phyloP scores from a whole-genome alignment of 2,888 invertebrate genomes.

The Oscheius myriophilus region DNA sequence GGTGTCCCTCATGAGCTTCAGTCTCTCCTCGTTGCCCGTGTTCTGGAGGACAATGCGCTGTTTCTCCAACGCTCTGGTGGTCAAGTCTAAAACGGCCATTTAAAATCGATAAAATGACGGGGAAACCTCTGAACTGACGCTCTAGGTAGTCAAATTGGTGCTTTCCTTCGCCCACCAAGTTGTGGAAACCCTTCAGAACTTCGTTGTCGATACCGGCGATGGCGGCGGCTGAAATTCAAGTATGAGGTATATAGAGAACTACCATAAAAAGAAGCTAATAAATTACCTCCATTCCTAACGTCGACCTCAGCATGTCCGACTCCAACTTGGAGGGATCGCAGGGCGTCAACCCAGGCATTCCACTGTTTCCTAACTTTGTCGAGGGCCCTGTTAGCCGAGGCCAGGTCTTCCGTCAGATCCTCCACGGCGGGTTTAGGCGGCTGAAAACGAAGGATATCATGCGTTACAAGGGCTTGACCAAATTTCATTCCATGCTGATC shows the following conservation, averaged over 20 bases:
- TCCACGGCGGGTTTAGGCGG: constrained; percentile 4
- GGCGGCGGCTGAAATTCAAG: background rate
- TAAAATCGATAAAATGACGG: background rate
- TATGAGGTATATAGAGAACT: background rate
- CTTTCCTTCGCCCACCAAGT: constrained; percentile 1
- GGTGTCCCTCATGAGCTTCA: background rate
- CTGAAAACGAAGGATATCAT: no score
- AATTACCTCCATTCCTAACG: constrained; percentile 1
- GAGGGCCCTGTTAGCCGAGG: background rate
- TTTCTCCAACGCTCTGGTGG: constrained; percentile 4
- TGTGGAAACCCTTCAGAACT: background rate
- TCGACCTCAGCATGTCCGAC: background rate
- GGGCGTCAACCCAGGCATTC: background rate
- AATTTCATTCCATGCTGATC: no score
- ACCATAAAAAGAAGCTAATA: constrained; percentile 4
- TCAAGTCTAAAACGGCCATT: background rate
- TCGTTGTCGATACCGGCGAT: background rate
- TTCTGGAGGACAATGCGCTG: background rate
- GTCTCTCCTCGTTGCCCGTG: background rate
- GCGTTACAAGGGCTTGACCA: no score
- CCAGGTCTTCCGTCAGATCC: constrained; percentile 3
- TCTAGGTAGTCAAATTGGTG: background rate
- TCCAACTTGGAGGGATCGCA: background rate
- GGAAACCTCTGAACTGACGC: background rate
- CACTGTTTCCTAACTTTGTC: background rate